Conservation (phyloP, 2,888 invertebrate species). For the Heliconius aoede region DNA sequence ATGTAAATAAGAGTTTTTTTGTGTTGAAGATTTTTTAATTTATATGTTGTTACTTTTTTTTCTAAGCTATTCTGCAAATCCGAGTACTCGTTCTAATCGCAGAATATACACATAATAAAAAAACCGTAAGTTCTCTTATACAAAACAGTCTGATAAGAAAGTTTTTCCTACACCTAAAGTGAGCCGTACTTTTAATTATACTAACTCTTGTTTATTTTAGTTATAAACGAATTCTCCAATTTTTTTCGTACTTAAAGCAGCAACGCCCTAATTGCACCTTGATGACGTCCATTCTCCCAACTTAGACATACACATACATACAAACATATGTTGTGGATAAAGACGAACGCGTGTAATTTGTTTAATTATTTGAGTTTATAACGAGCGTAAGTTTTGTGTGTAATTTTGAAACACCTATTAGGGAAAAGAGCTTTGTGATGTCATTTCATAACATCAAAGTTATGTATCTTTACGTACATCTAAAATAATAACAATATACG, state of each 20-base stretch:
- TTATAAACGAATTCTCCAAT: neutral
- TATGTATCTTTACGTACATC: neutral
- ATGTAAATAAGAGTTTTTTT: too few species aligned
- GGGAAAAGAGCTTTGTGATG: conserved; percentile 16
- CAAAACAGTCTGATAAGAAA: neutral
- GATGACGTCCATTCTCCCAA: neutral
- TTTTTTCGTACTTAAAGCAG: neutral
- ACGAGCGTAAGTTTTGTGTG: neutral
- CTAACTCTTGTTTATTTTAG: neutral
- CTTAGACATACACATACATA: neutral
- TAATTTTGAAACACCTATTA: neutral
- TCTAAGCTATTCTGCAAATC: neutral
- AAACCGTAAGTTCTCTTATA: neutral
- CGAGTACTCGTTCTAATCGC: too few species aligned
- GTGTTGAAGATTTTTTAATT: too few species aligned
- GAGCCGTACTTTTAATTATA: neutral
- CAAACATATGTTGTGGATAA: neutral
- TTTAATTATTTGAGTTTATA: conserved; percentile 11
- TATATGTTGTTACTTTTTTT: neutral
- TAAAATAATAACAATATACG: neutral
- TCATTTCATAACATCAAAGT: conserved; percentile 18
- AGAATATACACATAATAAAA: neutral
- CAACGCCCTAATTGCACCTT: neutral
- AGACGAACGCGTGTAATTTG: neutral
- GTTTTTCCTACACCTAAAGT: neutral